These are phyloP conservation scores for Eupithecia tripunctaria DNA, from an alignment of 2,888 invertebrate species.

Conservation along the genomic window DNA sequence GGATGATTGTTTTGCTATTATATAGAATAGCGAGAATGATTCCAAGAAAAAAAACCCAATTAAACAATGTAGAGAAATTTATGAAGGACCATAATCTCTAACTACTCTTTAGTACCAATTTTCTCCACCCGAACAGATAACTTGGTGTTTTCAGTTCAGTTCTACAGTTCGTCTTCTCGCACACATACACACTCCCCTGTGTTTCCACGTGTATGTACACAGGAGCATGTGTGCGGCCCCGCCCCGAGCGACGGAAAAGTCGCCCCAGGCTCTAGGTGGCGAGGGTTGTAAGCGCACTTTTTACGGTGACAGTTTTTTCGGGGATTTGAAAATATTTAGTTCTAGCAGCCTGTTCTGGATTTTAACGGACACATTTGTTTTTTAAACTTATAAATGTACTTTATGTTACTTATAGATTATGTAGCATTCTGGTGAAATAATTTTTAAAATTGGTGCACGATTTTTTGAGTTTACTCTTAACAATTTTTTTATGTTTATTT, in stretches of 20 bases:
- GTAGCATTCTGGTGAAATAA: too few species aligned
- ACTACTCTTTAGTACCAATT: not conserved
- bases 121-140: not conserved
- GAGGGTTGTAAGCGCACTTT: constrained; percentile 53
- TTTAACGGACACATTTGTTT: too few species aligned
- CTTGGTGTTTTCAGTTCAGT: not conserved
- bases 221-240: constrained; percentile 57
- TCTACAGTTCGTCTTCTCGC: constrained; percentile 14
- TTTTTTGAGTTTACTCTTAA: too few species aligned
- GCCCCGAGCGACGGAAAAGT: constrained; percentile 71
- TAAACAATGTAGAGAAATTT: too few species aligned
- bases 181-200: constrained; percentile 31
- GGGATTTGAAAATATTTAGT: not conserved
- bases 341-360: too few species aligned
- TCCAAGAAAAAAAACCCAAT: too few species aligned
- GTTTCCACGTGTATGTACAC: constrained; percentile 38
- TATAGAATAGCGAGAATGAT: too few species aligned
- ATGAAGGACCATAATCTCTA: not conserved
- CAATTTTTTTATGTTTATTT: too few species aligned
- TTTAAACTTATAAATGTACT: too few species aligned
- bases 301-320: constrained; percentile 28
- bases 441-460: too few species aligned
- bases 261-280: constrained; percentile 55
- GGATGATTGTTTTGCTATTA: too few species aligned
- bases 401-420: too few species aligned